Conservation (phyloP, 2,888 invertebrate species). For the Neoaliturus tenellus region DNA sequence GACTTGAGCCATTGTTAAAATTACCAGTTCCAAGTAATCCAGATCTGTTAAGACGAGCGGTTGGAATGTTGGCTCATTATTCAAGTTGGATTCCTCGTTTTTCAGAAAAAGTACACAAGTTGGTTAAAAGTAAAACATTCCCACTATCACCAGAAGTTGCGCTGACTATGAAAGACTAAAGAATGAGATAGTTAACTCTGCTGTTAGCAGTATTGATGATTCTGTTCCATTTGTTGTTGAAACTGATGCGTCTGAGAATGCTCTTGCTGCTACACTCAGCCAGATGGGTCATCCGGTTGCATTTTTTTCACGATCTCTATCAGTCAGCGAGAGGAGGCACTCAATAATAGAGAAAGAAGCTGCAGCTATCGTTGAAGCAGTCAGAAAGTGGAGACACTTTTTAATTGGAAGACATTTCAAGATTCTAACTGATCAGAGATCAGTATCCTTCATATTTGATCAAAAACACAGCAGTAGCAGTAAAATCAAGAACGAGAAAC, state of each 20-base stretch:
- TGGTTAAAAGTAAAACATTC: too few species aligned
- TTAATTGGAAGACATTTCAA: constrained; percentile 59
- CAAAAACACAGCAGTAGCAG: constrained; percentile 12
- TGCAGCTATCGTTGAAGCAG: constrained; percentile 57
- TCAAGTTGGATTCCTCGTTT: too few species aligned
- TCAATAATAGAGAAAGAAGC: constrained; percentile 57
- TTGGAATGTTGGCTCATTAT: too few species aligned
- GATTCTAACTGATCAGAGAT: constrained; percentile 43
- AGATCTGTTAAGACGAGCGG: too few species aligned
- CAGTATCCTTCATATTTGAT: constrained; percentile 59
- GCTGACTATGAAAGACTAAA: too few species aligned
- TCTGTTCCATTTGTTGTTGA: not conserved
- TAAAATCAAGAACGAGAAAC: constrained; percentile 61
- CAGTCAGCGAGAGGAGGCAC: constrained; percentile 46
- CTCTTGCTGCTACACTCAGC: constrained; percentile 34
- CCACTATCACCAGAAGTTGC: too few species aligned
- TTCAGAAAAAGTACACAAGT: too few species aligned
- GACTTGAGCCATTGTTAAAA: too few species aligned
- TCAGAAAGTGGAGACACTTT: constrained; percentile 61
- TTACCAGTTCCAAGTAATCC: too few species aligned
- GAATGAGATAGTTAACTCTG: not conserved
- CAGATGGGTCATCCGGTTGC: constrained; percentile 53
- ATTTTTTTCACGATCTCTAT: constrained; percentile 59
- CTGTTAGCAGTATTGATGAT: not conserved
- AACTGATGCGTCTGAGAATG: constrained; percentile 12